phyloP scores from a whole-genome alignment of 2,797 vertebrate genomes.

The Hypotaenidia okinawae region DNA sequence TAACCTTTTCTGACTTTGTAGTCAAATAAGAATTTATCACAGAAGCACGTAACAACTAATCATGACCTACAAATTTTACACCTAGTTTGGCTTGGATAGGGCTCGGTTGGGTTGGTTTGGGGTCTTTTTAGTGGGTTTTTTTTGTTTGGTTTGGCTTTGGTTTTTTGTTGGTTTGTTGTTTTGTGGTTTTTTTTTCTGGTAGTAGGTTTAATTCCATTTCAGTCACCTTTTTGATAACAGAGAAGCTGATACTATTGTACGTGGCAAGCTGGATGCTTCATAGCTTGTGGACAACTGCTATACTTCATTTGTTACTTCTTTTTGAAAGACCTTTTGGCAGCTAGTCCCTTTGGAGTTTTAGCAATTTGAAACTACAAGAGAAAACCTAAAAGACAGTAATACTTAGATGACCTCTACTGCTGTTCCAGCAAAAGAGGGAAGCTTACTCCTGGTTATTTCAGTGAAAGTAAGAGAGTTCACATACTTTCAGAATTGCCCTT shows the following conservation, averaged over 20 bases:
- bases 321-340: neutral
- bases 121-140: too few relatives aligned
- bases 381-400: neutral
- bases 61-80: neutral
- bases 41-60: neutral
- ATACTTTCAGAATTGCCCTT: neutral
- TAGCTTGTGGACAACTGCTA: neutral
- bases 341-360: neutral
- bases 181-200: neutral
- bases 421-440: neutral
- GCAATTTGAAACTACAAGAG: neutral
- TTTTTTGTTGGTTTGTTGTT: too few relatives aligned
- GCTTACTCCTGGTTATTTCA: neutral
- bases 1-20: neutral
- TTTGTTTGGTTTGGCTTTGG: too few relatives aligned
- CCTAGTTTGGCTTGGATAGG: accelerated
- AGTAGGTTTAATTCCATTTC: neutral
- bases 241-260: neutral
- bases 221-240: neutral
- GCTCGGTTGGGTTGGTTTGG: accelerated
- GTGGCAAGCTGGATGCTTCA: neutral
- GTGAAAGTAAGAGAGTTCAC: neutral
- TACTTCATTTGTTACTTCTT: neutral
- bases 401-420: neutral
- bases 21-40: neutral